Evolutionary conservation across 2,113 vertebrate species (phyloP).

Genomic region (Dipodomys merriami): DNA sequence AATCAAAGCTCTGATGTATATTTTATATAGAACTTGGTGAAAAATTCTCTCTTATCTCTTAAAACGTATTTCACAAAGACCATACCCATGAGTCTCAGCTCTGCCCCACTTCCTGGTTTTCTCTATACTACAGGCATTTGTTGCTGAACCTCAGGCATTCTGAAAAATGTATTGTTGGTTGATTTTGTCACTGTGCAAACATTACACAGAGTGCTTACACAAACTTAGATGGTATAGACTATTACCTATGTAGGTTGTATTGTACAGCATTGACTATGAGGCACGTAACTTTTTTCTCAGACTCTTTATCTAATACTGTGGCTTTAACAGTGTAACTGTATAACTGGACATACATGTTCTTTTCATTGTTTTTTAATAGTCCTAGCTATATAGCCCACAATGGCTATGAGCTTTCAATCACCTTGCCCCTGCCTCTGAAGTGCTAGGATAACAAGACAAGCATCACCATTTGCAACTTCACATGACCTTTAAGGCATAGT

Average conservation of each 20-base stretch:
- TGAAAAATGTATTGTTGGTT: not conserved
- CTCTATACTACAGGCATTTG: not conserved
- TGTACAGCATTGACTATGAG: not conserved
- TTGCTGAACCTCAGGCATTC: not conserved
- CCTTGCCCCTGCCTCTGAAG: not conserved
- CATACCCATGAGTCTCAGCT: slow-evolving; percentile 48
- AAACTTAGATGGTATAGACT: not conserved
- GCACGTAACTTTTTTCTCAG: not conserved
- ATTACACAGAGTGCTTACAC: not conserved
- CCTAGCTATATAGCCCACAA: not conserved
- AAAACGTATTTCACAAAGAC: slow-evolving; percentile 63
- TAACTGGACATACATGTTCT: slow-evolving; percentile 26
- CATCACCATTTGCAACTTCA: not conserved
- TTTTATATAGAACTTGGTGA: slow-evolving; percentile 7
- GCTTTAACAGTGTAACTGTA: not conserved
- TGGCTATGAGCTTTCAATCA: not conserved
- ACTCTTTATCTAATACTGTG: slow-evolving; percentile 46
- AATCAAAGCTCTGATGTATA: slow-evolving; percentile 2
- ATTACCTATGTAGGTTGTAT: not conserved
- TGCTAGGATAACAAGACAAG: not conserved
- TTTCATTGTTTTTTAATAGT: not conserved
- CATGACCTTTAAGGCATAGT: not conserved
- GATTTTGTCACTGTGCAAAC: not conserved
- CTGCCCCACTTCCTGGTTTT: slow-evolving; percentile 59
- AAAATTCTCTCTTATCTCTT: slow-evolving; percentile 38